A percentile compares a stretch with the other conserved stretches of the same genome.
Conservation (phyloP, 30 jellyfish, hydroid and myxozoan species). For the Hydractinia echinata region DNA sequence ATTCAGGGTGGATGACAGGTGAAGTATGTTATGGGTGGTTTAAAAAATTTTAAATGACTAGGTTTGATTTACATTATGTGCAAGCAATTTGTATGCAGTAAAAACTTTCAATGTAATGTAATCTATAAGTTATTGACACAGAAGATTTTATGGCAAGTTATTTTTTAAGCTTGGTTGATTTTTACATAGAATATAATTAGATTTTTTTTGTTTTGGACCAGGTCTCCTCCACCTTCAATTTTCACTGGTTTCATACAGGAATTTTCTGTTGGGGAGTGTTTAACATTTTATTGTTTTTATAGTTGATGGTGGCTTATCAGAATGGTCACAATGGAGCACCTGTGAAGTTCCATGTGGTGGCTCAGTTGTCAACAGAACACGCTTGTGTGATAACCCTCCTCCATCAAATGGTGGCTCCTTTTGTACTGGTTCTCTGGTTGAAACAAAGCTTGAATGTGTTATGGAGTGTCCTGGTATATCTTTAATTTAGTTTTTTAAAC, state of each 20-base stretch:
- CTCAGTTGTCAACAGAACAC: constrained; percentile 81
- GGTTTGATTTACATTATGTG: no score
- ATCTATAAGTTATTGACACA: no score
- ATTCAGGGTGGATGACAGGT: no score
- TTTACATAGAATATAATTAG: no score
- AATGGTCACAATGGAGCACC: constrained; percentile 98
- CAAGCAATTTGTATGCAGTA: no score
- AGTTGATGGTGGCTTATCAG: constrained; percentile 98
- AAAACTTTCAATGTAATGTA: no score
- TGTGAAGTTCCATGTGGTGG: constrained; percentile 97
- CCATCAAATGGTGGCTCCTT: constrained; percentile 71
- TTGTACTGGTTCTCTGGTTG: constrained; percentile 63
- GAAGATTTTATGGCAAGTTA: no score
- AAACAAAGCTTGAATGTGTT: constrained; percentile 82
- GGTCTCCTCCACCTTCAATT: no score
- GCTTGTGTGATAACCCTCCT: constrained; percentile 77
- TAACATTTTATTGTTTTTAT: background rate
- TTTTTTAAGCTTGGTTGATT: no score
- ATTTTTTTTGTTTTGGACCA: no score
- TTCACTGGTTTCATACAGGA: background rate
- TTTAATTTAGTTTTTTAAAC: background rate
- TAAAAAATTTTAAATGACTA: no score
- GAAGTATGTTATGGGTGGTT: no score
- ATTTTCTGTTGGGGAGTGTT: background rate
- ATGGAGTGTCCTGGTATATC: constrained; percentile 74